Conservation (phyloP, 2,113 vertebrate species). For the Leucopsar rothschildi region DNA sequence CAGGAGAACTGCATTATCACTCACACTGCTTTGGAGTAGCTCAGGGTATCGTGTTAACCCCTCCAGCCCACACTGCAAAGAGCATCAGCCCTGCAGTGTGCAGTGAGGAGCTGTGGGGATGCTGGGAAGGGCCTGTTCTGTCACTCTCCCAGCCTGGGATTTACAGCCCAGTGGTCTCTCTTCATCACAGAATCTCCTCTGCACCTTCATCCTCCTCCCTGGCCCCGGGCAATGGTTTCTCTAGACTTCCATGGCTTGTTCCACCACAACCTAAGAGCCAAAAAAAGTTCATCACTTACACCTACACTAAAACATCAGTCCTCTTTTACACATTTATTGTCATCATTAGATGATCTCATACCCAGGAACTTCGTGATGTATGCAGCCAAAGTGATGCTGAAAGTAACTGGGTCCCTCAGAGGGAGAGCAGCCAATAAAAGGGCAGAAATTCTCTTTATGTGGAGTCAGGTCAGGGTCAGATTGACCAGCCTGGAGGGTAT, state of each 20-base stretch:
- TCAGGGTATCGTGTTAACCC: slow-evolving; percentile 2
- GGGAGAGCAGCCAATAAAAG: not conserved
- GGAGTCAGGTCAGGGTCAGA: not conserved
- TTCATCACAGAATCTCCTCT: not conserved
- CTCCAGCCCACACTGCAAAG: not conserved
- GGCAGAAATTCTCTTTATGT: not conserved
- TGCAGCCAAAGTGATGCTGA: not conserved
- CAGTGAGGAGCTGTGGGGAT: not conserved
- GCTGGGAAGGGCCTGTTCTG: not conserved
- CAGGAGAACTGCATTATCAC: not conserved
- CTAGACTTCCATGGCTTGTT: not conserved
- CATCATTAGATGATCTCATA: not conserved
- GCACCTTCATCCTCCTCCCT: not conserved
- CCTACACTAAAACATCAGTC: not conserved
- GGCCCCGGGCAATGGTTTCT: not conserved
- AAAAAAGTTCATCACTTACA: not conserved
- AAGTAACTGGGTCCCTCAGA: not conserved
- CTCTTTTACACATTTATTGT: not conserved
- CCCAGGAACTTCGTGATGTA: not conserved
- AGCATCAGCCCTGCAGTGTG: not conserved
- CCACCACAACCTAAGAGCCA: not conserved
- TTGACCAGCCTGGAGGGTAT: not conserved
- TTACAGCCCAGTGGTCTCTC: not conserved
- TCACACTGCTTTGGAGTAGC: not conserved
- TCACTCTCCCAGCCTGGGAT: not conserved